phyloP scores from a whole-genome alignment of 1,140 invertebrate genomes.

The Drosophila truncata region DNA sequence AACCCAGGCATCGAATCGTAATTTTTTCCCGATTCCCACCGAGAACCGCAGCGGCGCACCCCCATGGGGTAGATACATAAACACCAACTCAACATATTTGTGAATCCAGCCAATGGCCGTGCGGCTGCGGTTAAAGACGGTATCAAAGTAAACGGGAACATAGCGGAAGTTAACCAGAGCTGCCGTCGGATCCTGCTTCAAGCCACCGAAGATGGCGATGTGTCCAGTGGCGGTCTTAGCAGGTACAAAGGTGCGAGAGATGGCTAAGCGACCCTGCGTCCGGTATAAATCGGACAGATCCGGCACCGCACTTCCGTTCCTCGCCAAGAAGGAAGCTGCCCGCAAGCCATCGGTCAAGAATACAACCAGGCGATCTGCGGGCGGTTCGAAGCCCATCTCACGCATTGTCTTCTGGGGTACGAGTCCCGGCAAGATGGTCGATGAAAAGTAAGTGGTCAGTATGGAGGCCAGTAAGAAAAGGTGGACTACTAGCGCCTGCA shows the following conservation, averaged over 20 bases:
- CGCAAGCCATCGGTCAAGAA: constrained; percentile 95
- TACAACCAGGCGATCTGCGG: constrained; percentile 91
- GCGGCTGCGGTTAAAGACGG: constrained; percentile 94
- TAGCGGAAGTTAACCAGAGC: constrained; percentile 97
- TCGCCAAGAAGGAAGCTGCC: constrained; percentile 90
- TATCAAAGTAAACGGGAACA: constrained; percentile 98
- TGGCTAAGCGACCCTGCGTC: constrained; percentile 91
- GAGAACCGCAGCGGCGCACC: constrained; percentile 11
- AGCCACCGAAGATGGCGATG: constrained; percentile 96
- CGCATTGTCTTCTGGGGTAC: constrained; percentile 85
- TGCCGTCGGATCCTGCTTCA: constrained; percentile 98
- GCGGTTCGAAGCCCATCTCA: constrained; percentile 85
- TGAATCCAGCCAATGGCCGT: constrained; percentile 88
- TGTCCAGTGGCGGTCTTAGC: constrained; percentile 98
- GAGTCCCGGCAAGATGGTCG: constrained; percentile 87
- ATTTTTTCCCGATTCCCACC: neutral
- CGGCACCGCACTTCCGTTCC: constrained; percentile 52
- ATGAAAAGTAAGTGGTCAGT: constrained; percentile 88
- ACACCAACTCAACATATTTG: neutral
- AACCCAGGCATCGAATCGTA: constrained; percentile 2
- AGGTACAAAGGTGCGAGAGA: constrained; percentile 95
- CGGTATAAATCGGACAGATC: constrained; percentile 67
- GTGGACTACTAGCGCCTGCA: constrained; percentile 84
- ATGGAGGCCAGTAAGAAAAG: constrained; percentile 87
- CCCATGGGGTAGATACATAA: neutral